Evolutionary conservation across 2,888 invertebrate species (phyloP).

Genomic region (Ophion obscuratus): DNA sequence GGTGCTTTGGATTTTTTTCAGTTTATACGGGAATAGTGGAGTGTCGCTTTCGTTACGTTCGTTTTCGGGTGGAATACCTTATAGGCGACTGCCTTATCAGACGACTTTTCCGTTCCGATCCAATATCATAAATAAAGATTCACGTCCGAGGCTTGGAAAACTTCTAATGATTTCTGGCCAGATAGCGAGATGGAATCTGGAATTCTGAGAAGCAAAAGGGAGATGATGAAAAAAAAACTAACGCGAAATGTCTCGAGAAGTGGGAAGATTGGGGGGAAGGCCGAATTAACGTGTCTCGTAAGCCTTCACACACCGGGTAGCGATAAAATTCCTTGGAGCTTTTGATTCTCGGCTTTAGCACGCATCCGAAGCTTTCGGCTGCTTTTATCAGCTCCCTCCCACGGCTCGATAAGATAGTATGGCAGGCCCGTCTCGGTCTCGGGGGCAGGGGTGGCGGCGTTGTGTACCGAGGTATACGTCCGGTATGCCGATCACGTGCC

Average conservation of each 20-base stretch:
- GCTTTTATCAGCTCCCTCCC: conserved; percentile 48
- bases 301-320: conserved; percentile 48
- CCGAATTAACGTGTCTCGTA: conserved; percentile 60
- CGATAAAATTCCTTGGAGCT: conserved; percentile 61
- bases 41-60: neutral
- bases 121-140: conserved; percentile 58
- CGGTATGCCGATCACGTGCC: conserved; percentile 82
- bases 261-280: conserved; percentile 37
- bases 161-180: conserved; percentile 57
- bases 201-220: conserved; percentile 16
- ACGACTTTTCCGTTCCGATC: neutral
- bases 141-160: conserved; percentile 40
- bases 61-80: neutral
- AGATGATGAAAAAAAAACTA: conserved; percentile 24
- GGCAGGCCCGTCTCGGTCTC: conserved; percentile 75
- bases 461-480: conserved; percentile 70
- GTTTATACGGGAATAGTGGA: neutral
- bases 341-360: conserved; percentile 60
- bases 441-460: conserved; percentile 50
- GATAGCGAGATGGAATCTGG: conserved; percentile 31
- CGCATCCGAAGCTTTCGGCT: conserved; percentile 51
- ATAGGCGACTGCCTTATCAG: neutral
- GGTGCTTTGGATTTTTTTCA: neutral
- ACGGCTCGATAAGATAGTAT: conserved; percentile 74
- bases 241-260: conserved; percentile 29